Base-by-base conservation (phyloP, 1,140 invertebrate species). In the Sinonovacula constricta region DNA sequence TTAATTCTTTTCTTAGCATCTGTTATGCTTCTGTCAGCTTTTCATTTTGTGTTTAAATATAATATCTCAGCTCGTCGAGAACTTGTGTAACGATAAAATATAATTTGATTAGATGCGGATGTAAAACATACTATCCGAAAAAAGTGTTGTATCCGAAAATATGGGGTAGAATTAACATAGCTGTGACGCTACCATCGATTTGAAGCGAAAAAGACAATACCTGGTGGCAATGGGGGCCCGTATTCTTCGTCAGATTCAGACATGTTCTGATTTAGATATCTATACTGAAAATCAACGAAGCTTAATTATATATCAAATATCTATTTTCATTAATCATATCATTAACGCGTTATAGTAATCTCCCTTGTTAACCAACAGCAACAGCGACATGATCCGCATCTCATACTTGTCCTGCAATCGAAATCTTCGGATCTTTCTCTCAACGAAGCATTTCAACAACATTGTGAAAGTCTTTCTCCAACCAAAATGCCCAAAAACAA, bases 401-500 rank as follows among this genome's bases (percentile, higher is more conserved):
- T 7, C 18, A 18, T 49, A 10, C 7, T 10, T 18, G 18, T 49
- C 18, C 18, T 53, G n/a, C 24, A 28, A 22, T 31, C 57, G 22
- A 28, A 24, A 1, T 12, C 26, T 26, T 49, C 34, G 22, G n/a
- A 14, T 18, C 28, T 53, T 31, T 26, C 53, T 22, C n/a, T 4
- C 51, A n/a, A 57, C 45, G 56, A 34, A 31, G 24, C 36, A 15
- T 69, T 26, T 26, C 22, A 2, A 14, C 2, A 33, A 54, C 0
- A 7, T 24, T 33, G 28, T 0, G 0, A 28, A 3, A 51, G 4
- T 39, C 30, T 28, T 31, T 15, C 36, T 28, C 10, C 26, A 39
- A 28, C 12, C 4, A 63, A 76, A 15, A 87, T 87, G 81, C 88
- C 88, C 1, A 89, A 89, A 85, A 86, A 84, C 65, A 90, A 90